Evolutionary conservation across 2,797 vertebrate species (phyloP).

Genomic region (Aphelocoma californica): DNA sequence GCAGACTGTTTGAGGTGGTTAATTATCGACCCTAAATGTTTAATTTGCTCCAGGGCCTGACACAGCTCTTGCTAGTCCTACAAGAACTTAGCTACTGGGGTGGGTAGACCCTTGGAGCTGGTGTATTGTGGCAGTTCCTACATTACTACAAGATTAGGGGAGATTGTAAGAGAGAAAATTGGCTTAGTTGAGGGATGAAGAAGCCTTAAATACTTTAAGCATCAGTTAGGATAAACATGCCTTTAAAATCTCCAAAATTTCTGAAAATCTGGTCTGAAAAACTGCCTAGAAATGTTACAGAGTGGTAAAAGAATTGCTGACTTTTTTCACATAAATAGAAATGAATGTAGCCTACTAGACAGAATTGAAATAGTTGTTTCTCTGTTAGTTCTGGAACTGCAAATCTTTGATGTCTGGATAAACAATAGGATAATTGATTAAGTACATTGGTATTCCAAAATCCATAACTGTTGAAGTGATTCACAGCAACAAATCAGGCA

Average conservation of each 20-base stretch:
- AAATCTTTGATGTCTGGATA: background rate
- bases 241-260: conserved; percentile 15
- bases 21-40: background rate
- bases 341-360: background rate
- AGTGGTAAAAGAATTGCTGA: background rate
- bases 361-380: background rate
- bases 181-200: background rate
- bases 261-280: background rate
- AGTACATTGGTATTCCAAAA: background rate
- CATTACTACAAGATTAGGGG: background rate
- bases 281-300: background rate
- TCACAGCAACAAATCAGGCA: background rate
- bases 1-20: background rate
- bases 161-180: conserved; percentile 12
- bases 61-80: background rate
- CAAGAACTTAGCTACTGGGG: background rate
- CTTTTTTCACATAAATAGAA: background rate
- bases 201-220: conserved; percentile 13
- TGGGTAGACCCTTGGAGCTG: background rate
- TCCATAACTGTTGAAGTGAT: background rate
- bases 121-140: background rate
- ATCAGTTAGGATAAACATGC: background rate
- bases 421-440: background rate
- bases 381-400: background rate
- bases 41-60: background rate